A percentile compares a stretch with the other conserved stretches of the same genome.
Conservation (phyloP, 2,113 vertebrate genomes). For the Pogonocichla stellata region DNA sequence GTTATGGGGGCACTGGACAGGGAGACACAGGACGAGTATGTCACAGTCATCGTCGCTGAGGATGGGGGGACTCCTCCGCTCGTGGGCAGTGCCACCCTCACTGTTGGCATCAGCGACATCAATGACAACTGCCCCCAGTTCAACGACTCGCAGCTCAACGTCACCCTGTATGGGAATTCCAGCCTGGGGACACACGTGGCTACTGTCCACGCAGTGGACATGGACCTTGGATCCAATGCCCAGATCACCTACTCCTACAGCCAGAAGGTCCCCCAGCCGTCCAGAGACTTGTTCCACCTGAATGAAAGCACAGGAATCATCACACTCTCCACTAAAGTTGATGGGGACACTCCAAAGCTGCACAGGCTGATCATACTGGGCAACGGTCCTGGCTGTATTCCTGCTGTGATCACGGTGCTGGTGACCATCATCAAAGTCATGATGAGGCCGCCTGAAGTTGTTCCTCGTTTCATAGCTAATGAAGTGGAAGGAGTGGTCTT, state of each 20-base stretch:
- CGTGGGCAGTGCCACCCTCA: conserved; percentile 88
- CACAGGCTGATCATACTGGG: conserved; percentile 90
- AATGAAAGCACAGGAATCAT: conserved; percentile 84
- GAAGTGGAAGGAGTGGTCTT: conserved; percentile 88
- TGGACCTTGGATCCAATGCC: conserved; percentile 90
- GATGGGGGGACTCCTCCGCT: conserved; percentile 90
- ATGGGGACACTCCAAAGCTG: conserved; percentile 72
- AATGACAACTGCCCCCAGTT: conserved; percentile 97
- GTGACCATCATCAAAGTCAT: conserved; percentile 85
- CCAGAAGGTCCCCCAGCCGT: conserved; percentile 85
- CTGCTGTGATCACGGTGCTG: conserved; percentile 85
- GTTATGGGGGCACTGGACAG: conserved; percentile 89
- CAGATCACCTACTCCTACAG: conserved; percentile 91
- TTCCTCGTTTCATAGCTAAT: conserved; percentile 89
- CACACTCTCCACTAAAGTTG: conserved; percentile 82
- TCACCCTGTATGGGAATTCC: conserved; percentile 88
- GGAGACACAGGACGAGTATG: conserved; percentile 85
- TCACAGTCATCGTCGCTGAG: conserved; percentile 91
- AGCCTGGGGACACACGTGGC: conserved; percentile 82
- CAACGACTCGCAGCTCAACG: conserved; percentile 81
- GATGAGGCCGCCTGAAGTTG: conserved; percentile 83
- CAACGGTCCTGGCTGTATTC: conserved; percentile 91
- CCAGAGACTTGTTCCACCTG: conserved; percentile 86
- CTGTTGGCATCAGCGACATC: conserved; percentile 88
- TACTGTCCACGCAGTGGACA: conserved; percentile 83